phyloP scores from a whole-genome alignment of 2,113 vertebrate genomes.

The Pagrus major region DNA sequence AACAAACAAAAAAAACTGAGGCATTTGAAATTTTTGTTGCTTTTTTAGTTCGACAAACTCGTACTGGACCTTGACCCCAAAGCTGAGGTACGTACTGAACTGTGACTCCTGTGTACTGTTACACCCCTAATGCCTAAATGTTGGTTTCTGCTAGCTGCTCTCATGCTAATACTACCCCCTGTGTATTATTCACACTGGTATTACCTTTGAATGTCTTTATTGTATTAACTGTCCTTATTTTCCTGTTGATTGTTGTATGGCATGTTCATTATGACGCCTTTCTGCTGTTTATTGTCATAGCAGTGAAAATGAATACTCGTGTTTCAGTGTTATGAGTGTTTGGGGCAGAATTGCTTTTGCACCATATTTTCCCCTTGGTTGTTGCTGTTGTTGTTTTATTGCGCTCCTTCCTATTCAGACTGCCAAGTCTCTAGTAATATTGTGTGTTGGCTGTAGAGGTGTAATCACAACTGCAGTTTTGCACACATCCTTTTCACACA shows the following conservation, averaged over 20 bases:
- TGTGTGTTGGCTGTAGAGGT: background rate
- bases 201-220: background rate
- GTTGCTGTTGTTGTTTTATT: constrained; percentile 5
- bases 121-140: too few relatives aligned
- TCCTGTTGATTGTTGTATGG: background rate
- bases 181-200: background rate
- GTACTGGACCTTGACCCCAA: too few relatives aligned
- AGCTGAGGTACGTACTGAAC: too few relatives aligned
- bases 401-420: background rate
- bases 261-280: background rate
- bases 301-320: background rate
- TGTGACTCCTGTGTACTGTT: too few relatives aligned
- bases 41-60: too few relatives aligned
- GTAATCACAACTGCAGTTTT: background rate
- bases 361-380: background rate
- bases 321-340: constrained; percentile 5
- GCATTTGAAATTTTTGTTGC: too few relatives aligned
- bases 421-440: background rate
- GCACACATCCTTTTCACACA: background rate
- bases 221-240: background rate
- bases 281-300: background rate
- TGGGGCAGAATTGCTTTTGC: background rate
- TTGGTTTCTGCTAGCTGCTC: background rate
- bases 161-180: background rate
- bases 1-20: too few relatives aligned